phyloP scores from a whole-genome alignment of 2,797 vertebrate species.

The Phoeniculus purpureus region DNA sequence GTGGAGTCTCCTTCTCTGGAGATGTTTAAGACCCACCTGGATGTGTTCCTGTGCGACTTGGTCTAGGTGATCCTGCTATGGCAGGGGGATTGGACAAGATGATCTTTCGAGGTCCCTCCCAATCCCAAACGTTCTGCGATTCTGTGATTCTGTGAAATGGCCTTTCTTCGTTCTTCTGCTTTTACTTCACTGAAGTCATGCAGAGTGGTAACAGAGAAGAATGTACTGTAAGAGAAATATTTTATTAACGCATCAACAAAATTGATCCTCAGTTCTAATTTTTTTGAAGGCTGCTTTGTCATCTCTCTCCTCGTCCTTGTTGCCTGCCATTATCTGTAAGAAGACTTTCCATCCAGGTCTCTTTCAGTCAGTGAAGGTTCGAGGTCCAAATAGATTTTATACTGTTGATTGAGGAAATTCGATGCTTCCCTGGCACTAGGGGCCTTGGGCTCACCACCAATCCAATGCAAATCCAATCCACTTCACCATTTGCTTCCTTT shows the following conservation, averaged over 20 bases:
- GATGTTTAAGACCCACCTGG: too few relatives aligned
- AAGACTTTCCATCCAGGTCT: neutral
- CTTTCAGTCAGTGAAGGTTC: neutral
- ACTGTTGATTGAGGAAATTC: neutral
- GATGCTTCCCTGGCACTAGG: neutral
- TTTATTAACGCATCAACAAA: neutral
- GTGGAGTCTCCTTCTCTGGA: too few relatives aligned
- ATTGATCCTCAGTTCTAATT: neutral
- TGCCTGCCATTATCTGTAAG: neutral
- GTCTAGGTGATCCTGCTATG: too few relatives aligned
- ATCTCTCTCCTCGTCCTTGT: neutral
- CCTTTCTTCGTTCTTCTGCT: neutral
- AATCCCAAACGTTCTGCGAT: too few relatives aligned
- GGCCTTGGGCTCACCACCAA: neutral
- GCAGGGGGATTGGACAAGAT: too few relatives aligned
- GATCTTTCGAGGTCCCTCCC: too few relatives aligned
- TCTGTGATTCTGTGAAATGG: neutral
- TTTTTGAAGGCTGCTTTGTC: neutral
- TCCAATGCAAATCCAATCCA: conserved; percentile 5
- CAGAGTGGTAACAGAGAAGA: neutral
- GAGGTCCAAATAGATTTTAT: neutral
- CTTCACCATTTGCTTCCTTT: conserved; percentile 6
- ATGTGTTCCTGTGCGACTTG: too few relatives aligned
- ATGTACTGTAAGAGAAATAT: neutral
- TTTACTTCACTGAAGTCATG: neutral